Conservation (phyloP, 2,888 invertebrate genomes). For the Synergus japonicus region DNA sequence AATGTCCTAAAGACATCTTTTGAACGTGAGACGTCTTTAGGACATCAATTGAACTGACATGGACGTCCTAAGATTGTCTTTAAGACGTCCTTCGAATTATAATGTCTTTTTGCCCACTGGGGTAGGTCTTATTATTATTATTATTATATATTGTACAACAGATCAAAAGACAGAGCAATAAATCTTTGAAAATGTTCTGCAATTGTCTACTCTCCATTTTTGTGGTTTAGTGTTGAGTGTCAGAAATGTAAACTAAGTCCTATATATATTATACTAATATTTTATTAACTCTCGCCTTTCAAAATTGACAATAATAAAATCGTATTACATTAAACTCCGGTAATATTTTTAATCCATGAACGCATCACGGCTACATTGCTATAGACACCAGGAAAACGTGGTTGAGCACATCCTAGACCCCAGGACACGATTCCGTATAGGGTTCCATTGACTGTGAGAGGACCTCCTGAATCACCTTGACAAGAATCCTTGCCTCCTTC, state of each 20-base stretch:
- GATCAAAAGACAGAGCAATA: no score
- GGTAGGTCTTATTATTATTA: no score
- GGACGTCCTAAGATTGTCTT: no score
- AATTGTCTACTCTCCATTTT: no score
- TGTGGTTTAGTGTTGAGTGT: no score
- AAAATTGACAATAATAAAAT: neutral
- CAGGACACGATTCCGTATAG: slow-evolving; percentile 73
- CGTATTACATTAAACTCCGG: slow-evolving; percentile 52
- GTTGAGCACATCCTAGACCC: slow-evolving; percentile 68
- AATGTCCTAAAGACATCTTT: no score
- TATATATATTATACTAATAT: neutral
- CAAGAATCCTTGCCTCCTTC: slow-evolving; percentile 65
- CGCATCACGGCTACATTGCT: slow-evolving; percentile 66
- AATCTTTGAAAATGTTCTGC: no score
- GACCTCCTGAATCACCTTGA: slow-evolving; percentile 72
- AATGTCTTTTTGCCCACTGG: no score
- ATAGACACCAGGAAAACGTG: slow-evolving; percentile 72
- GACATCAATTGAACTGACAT: no score
- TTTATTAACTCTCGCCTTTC: neutral
- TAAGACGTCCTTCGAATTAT: no score
- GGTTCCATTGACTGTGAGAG: slow-evolving; percentile 64
- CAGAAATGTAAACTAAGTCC: neutral
- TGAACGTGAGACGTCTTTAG: no score
- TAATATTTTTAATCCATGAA: slow-evolving; percentile 62
- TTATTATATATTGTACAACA: no score